Evolutionary conservation across 2,113 vertebrate species (phyloP).

Genomic region (Lipophrys pholis): DNA sequence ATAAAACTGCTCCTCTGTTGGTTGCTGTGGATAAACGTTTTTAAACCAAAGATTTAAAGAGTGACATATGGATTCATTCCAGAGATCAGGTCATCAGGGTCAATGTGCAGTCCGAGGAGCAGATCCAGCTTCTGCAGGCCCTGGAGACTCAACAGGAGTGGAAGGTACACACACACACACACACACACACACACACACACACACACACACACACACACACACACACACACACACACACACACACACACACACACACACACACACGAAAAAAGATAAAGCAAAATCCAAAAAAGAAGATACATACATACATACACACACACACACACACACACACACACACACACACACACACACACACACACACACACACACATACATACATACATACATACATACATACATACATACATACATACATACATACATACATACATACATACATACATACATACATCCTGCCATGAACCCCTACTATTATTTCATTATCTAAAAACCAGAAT

Average conservation of each 20-base stretch:
- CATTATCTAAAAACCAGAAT: too few relatives aligned
- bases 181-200: constrained; percentile 25
- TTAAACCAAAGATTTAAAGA: background rate
- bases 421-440: background rate
- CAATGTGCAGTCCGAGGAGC: constrained; percentile 64
- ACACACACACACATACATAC: background rate
- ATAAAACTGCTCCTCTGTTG: background rate
- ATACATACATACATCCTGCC: background rate
- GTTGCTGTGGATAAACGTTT: background rate
- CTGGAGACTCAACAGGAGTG: constrained; percentile 60
- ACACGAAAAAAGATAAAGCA: background rate
- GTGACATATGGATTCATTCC: constrained; percentile 8
- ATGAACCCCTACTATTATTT: background rate
- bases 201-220: constrained; percentile 6
- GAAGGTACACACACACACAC: constrained; percentile 49
- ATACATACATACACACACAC: background rate
- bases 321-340: too few relatives aligned
- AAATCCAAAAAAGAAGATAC: too few relatives aligned
- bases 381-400: background rate
- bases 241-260: too few relatives aligned
- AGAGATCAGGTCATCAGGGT: constrained; percentile 81
- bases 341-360: too few relatives aligned
- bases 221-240: background rate
- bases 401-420: background rate
- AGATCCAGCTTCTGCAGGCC: constrained; percentile 66